Evolutionary conservation across 1,140 invertebrate species (phyloP).

Genomic region (Drosophila nigrodunni): DNA sequence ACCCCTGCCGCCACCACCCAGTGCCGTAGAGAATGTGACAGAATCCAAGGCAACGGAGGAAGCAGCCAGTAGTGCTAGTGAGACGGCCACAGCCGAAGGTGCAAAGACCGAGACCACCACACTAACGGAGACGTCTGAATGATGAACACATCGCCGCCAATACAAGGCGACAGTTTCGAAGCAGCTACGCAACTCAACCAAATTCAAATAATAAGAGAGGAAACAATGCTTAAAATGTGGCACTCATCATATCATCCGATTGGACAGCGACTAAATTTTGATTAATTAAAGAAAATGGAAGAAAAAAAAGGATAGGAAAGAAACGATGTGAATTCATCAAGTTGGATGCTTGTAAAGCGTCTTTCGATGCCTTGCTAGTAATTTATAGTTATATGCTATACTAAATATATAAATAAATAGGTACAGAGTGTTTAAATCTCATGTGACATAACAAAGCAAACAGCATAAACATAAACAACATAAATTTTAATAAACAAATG

Average conservation of each 20-base stretch:
- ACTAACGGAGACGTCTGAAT: conserved; percentile 61
- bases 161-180: conserved; percentile 71
- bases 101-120: conserved; percentile 36
- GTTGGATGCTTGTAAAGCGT: conserved; percentile 31
- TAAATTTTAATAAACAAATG: conserved; percentile 12
- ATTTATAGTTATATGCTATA: conserved; percentile 23
- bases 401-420: conserved; percentile 24
- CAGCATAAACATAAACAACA: conserved; percentile 21
- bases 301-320: neutral
- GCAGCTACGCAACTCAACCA: conserved; percentile 77
- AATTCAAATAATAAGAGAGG: conserved; percentile 64
- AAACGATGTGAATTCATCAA: conserved; percentile 21
- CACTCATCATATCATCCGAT: conserved; percentile 23
- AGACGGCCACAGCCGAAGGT: conserved; percentile 7
- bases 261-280: conserved; percentile 46
- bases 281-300: neutral
- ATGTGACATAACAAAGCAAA: conserved; percentile 49
- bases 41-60: neutral
- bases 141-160: conserved; percentile 70
- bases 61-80: neutral
- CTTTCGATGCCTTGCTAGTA: conserved; percentile 38
- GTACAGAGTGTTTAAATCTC: conserved; percentile 53
- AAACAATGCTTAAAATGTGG: conserved; percentile 7
- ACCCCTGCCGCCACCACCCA: conserved; percentile 74
- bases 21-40: conserved; percentile 13